phyloP scores from a whole-genome alignment of 2,113 vertebrate species.

The Pleuronectes platessa region DNA sequence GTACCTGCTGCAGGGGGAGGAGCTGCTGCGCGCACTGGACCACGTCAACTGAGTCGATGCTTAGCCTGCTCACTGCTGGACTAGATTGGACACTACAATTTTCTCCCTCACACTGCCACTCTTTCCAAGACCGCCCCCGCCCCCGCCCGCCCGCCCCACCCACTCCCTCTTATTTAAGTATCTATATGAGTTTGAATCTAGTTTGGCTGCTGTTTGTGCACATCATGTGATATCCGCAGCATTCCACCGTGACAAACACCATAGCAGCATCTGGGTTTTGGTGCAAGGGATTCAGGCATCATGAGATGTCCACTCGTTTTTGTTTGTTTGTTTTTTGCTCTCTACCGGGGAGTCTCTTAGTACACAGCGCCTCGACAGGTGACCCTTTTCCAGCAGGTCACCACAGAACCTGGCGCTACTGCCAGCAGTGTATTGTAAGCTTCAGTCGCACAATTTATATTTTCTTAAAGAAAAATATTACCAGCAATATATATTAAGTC shows the following conservation, averaged over 20 bases:
- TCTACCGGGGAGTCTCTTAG: slow-evolving; percentile 59
- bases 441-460: slow-evolving; percentile 85
- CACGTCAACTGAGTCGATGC: slow-evolving; percentile 89
- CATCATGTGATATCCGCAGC: slow-evolving; percentile 73
- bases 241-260: slow-evolving; percentile 74
- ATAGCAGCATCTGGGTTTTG: slow-evolving; percentile 66
- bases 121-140: slow-evolving; percentile 3
- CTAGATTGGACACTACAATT: slow-evolving; percentile 89
- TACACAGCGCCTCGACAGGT: slow-evolving; percentile 71
- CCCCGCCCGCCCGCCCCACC: neutral
- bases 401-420: slow-evolving; percentile 68
- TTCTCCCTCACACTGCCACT: slow-evolving; percentile 84
- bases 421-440: slow-evolving; percentile 83
- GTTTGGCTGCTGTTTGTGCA: slow-evolving; percentile 75
- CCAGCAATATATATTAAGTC: slow-evolving; percentile 83
- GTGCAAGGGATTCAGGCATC: slow-evolving; percentile 64
- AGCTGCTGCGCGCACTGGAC: slow-evolving; percentile 94
- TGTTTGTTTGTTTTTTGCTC: neutral
- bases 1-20: slow-evolving; percentile 95
- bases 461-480: slow-evolving; percentile 82
- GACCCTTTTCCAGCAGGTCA: slow-evolving; percentile 69
- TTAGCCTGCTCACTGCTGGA: slow-evolving; percentile 75
- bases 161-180: slow-evolving; percentile 74
- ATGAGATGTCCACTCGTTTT: slow-evolving; percentile 43
- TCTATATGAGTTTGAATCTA: slow-evolving; percentile 63